These are phyloP conservation scores for Phyllotis vaccarum DNA, from an alignment of 2,797 vertebrate genomes.

Conservation along the genomic window DNA sequence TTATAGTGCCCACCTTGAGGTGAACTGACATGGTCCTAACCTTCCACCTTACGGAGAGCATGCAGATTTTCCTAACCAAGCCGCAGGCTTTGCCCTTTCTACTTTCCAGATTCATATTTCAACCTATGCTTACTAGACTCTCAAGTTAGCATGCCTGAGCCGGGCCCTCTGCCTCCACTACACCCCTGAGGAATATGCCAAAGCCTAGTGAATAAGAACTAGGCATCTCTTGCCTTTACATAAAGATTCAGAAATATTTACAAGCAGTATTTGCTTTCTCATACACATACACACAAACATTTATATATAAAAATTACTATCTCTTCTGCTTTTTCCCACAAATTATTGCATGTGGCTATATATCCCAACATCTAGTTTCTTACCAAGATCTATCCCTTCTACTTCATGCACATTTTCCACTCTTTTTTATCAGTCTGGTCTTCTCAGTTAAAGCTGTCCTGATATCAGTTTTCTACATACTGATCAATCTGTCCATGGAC, in stretches of 20 bases:
- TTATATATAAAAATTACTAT: neutral
- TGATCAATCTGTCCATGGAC: neutral
- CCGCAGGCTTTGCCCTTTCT: neutral
- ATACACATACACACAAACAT: neutral
- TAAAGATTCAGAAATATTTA: conserved; percentile 27
- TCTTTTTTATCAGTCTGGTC: neutral
- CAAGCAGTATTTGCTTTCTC: neutral
- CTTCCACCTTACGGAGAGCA: conserved; percentile 5
- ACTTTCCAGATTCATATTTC: conserved; percentile 14
- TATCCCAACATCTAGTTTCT: neutral
- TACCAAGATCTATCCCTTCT: neutral
- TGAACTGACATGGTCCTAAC: conserved; percentile 26
- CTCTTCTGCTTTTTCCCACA: neutral
- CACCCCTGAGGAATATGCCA: neutral
- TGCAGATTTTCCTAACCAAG: neutral
- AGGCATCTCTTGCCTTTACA: conserved; percentile 2
- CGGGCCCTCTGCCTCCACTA: neutral
- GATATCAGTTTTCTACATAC: neutral
- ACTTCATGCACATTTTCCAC: neutral
- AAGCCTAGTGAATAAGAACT: neutral
- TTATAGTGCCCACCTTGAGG: neutral
- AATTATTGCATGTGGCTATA: conserved; percentile 18
- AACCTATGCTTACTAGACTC: conserved; percentile 10
- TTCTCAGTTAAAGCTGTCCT: neutral
- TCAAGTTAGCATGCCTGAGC: neutral